These are phyloP conservation scores for Pterocles gutturalis DNA, from an alignment of 2,113 vertebrate species.

Conservation along the genomic window DNA sequence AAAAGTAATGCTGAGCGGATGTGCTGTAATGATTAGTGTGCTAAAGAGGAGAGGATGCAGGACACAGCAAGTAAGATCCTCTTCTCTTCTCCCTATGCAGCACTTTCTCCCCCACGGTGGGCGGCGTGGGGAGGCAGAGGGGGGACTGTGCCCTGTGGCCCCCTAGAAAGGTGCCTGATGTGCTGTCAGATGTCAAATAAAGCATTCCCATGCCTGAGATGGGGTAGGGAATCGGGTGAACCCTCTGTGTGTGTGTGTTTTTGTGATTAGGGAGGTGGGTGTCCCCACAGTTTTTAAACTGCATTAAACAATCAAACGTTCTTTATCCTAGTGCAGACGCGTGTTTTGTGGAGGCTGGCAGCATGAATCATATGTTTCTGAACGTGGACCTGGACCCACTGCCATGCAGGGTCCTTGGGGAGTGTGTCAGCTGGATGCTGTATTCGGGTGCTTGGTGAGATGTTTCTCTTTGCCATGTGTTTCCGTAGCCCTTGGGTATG, in stretches of 20 bases:
- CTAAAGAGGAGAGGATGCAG: not conserved
- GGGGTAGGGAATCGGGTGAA: not conserved
- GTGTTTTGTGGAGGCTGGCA: not conserved
- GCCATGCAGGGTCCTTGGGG: not conserved
- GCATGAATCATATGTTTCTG: not conserved
- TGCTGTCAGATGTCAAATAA: too few relatives aligned
- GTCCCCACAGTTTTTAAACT: not conserved
- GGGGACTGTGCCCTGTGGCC: not conserved
- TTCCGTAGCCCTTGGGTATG: not conserved
- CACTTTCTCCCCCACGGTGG: not conserved
- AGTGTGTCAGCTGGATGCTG: not conserved
- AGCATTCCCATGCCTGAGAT: fast-evolving
- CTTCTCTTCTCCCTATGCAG: not conserved
- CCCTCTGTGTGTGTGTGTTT: not conserved
- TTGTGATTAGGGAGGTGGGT: not conserved
- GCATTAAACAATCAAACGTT: not conserved
- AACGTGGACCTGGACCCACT: fast-evolving
- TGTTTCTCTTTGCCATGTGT: not conserved
- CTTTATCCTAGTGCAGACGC: not conserved
- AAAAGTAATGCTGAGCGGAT: slow-evolving; percentile 52
- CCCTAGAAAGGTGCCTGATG: too few relatives aligned
- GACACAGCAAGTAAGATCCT: not conserved
- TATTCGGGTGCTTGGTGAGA: not conserved
- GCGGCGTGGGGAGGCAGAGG: not conserved
- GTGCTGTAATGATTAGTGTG: slow-evolving; percentile 16